Evolutionary conservation across 1,140 invertebrate genomes (phyloP), one percentile per base, ranked within the genome.

Genomic region (Anoplolepis gracilipes): DNA sequence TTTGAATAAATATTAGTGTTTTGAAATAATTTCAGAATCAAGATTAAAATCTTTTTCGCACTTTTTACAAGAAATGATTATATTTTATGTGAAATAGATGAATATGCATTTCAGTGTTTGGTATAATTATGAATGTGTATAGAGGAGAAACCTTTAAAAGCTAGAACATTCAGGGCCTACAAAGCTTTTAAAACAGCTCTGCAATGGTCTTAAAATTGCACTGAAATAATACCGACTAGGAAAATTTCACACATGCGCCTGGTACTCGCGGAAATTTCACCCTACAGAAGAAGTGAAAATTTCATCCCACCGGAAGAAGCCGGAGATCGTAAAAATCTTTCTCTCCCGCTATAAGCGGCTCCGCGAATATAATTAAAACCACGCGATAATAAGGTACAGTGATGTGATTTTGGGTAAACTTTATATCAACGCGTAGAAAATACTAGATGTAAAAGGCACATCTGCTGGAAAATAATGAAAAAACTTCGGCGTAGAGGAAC

Each of bases 321-420:
- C n/a, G n/a, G 16, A 22, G 11, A 69, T 57, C n/a, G 33, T 25
- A 36, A 25, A 72, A 73, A 82, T 82, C 78, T 73, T 73, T 55
- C 53, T 46, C 67, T 30, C 22, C 13, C 53, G 36, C 36, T 81
- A 49, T 49, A 81, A 72, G 78, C 78, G 78, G 78, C 53, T 61
- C 67, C 28, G 39, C 53, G 67, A 82, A 82, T 82, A 42, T 82
- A 82, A 82, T 82, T 82, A 82, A 82, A 82, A 82, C 78, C n/a
- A 39, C 53, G 78, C 67, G 36, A 59, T 82, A 82, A 82, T 82
- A 72, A 73, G 78, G 67, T 13, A 36, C 39, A 10, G 28, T 59
- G 39, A n/a, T 59, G 42, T 55, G 67, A 73, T 82, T 82, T 82
- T 28, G 36, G 13, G 53, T 22, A 57, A 70, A 72, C 53, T 82